Base-by-base conservation (phyloP, 30 jellyfish, hydroid and myxozoan genomes). In the Rhopilema esculentum region DNA sequence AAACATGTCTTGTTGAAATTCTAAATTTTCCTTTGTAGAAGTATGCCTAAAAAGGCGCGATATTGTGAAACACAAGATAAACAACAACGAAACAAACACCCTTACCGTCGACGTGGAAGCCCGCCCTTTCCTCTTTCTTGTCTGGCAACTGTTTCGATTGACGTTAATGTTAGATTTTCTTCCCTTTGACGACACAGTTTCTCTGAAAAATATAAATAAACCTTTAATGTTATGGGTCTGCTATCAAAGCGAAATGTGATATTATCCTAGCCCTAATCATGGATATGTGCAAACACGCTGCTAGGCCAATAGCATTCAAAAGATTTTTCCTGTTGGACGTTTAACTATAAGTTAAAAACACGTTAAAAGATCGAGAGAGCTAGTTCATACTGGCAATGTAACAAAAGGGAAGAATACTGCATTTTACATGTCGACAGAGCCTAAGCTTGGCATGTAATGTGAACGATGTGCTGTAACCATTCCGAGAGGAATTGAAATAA, bases 101-200 rank as follows among this genome's bases (percentile, higher is more conserved):
- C 85, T 1, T 69, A 83, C 91, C 91, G 80, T 26, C 27, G 84
- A 65, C 8, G 26, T 51, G 73, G 87, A 29, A 28, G 92, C 61
- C 92, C 92, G 92, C 92, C 92, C 92, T 84, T 84, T 84, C 75
- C 92, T 71, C 61, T 84, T 84, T 72, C 92, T 71, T 17, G 68
- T 17, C 63, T 77, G 76, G 17, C 64, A 33, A 21, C 61, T 50
- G 28, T 31, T 24, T 7, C 62, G 49, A 25, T 33, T 77, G 28
- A 22, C 61, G 16, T 61, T 77, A 22, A 31, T 77, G 68, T 27
- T 52, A 49, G 31, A 0, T 57, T 73, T 27, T 50, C 12, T 40
- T 12, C 57, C 57, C 12, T 40, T 22, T 30, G 28, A 72, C 52
- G 29, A 17, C 20, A 25, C 28, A 50, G 23, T 21, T 21, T 26